A percentile compares a stretch with the other conserved stretches of the same genome.
Conservation (phyloP, 2,113 vertebrate species). For the Butorides virescens region DNA sequence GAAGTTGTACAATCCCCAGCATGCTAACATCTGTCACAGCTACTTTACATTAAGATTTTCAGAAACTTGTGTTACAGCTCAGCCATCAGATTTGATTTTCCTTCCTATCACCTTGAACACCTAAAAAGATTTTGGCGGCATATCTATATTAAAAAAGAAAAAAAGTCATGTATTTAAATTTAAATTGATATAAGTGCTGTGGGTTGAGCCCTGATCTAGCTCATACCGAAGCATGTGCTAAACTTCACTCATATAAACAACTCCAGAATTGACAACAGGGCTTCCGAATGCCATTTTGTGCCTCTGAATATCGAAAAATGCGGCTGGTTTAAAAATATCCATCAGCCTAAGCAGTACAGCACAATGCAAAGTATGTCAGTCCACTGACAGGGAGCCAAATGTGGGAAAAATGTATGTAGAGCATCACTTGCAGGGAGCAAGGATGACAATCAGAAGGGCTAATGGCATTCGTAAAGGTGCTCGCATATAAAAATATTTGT, state of each 20-base stretch:
- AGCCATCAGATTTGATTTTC: conserved; percentile 59
- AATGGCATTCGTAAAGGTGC: background rate
- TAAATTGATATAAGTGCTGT: background rate
- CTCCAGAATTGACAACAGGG: background rate
- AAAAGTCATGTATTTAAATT: background rate
- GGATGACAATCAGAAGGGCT: background rate
- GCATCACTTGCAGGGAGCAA: background rate
- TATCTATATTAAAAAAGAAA: background rate
- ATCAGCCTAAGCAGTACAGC: background rate
- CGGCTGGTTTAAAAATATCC: conserved; percentile 20
- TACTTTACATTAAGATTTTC: conserved; percentile 15
- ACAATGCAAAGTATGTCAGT: background rate
- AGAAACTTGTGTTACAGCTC: conserved; percentile 37
- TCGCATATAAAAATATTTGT: background rate
- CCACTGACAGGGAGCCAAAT: background rate
- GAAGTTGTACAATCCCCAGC: conserved; percentile 37
- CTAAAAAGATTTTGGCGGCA: conserved; percentile 35
- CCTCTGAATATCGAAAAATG: background rate
- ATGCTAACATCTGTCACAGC: conserved; percentile 52
- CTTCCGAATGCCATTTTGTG: conserved; percentile 15
- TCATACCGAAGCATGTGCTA: background rate
- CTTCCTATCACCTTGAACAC: conserved; percentile 51
- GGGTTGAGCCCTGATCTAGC: background rate
- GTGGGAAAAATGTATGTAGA: background rate
- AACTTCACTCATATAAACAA: background rate